Conservation (phyloP, 2,797 vertebrate genomes). For the Siniperca scherzeri region DNA sequence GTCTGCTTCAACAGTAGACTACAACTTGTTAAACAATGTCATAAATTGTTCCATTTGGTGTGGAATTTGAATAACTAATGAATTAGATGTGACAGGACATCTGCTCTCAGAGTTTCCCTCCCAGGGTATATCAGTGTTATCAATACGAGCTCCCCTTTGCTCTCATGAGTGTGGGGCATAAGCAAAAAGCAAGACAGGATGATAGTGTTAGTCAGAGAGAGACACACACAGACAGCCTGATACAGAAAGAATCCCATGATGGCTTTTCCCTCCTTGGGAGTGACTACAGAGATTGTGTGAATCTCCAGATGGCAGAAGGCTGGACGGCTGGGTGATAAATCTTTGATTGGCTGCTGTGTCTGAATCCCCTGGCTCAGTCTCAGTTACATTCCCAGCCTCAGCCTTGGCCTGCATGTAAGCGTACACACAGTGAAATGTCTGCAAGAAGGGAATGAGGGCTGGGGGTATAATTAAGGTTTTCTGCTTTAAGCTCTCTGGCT, state of each 20-base stretch:
- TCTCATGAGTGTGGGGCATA: slow-evolving; percentile 34
- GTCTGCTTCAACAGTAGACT: slow-evolving; percentile 14
- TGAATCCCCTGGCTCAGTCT: slow-evolving; percentile 74
- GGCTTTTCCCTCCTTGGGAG: slow-evolving; percentile 52
- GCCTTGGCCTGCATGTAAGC: slow-evolving; percentile 52
- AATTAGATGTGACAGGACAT: slow-evolving; percentile 47
- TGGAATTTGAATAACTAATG: slow-evolving; percentile 34
- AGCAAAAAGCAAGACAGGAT: slow-evolving; percentile 39
- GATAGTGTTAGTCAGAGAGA: slow-evolving; percentile 48
- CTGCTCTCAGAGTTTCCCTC: slow-evolving; percentile 27
- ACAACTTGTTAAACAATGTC: slow-evolving; percentile 34
- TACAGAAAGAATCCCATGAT: slow-evolving; percentile 63
- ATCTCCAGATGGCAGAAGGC: slow-evolving; percentile 77
- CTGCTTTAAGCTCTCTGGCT: slow-evolving; percentile 49
- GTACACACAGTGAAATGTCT: slow-evolving; percentile 51
- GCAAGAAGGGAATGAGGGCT: slow-evolving; percentile 50
- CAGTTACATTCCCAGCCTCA: slow-evolving; percentile 52
- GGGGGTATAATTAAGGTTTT: slow-evolving; percentile 66
- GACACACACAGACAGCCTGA: slow-evolving; percentile 40
- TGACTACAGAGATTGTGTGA: slow-evolving; percentile 64
- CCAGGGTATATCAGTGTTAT: slow-evolving; percentile 45
- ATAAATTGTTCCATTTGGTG: slow-evolving; percentile 13
- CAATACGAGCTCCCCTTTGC: slow-evolving; percentile 44
- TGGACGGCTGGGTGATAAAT: slow-evolving; percentile 77
- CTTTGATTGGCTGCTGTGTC: slow-evolving; percentile 81